A percentile compares a stretch with the other conserved stretches of the same genome.
Evolutionary conservation across 1,140 invertebrate genomes (phyloP).

Genomic region (Polyergus mexicanus): DNA sequence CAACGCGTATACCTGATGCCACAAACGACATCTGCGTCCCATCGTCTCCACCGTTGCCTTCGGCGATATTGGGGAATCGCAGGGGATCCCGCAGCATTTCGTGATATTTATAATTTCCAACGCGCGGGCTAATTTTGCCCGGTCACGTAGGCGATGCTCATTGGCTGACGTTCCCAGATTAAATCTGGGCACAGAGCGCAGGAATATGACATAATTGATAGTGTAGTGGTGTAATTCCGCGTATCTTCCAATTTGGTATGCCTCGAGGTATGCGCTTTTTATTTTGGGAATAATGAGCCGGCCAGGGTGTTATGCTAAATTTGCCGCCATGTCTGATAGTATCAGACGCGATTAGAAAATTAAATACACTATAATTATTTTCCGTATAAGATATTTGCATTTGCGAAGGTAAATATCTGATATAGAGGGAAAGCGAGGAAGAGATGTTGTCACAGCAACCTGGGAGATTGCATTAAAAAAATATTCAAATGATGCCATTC

Average conservation of each 20-base stretch:
- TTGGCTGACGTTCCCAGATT: slow-evolving; percentile 49
- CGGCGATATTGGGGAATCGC: slow-evolving; percentile 41
- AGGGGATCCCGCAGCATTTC: not conserved
- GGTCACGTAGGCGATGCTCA: slow-evolving; percentile 58
- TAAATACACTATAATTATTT: slow-evolving; percentile 47
- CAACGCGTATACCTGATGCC: slow-evolving; percentile 30
- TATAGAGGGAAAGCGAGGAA: not conserved
- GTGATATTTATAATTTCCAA: slow-evolving; percentile 60
- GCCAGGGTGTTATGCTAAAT: not conserved
- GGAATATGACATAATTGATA: slow-evolving; percentile 60
- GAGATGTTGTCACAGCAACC: not conserved
- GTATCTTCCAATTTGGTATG: slow-evolving; percentile 58
- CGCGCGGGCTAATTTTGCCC: slow-evolving; percentile 46
- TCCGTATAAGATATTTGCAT: slow-evolving; percentile 8
- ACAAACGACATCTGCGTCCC: slow-evolving; percentile 49
- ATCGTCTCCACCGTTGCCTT: slow-evolving; percentile 39
- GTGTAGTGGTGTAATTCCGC: slow-evolving; percentile 51
- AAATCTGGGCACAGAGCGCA: slow-evolving; percentile 39
- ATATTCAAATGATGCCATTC: not conserved
- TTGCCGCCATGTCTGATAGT: not conserved
- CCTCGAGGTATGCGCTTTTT: slow-evolving; percentile 36
- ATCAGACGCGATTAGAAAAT: slow-evolving; percentile 13
- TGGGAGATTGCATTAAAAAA: not conserved
- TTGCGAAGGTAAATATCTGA: slow-evolving; percentile 1
- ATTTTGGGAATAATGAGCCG: slow-evolving; percentile 7